phyloP scores from a whole-genome alignment of 2,113 vertebrate species.

The Mustela nigripes region DNA sequence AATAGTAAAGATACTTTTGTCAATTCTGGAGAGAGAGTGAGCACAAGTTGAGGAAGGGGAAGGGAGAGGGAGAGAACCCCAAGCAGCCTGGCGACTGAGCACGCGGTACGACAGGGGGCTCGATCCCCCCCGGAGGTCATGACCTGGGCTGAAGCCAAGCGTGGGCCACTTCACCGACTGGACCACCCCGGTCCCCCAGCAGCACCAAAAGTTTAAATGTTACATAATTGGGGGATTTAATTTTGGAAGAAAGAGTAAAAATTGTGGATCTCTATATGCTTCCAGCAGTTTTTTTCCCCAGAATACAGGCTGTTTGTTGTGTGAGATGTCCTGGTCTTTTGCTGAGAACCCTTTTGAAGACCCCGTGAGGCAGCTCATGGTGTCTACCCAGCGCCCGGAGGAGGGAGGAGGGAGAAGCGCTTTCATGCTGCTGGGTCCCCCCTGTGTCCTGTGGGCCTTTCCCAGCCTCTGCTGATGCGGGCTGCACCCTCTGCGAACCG shows the following conservation, averaged over 20 bases:
- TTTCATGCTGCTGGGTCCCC: background rate
- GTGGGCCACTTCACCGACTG: background rate
- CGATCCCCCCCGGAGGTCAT: background rate
- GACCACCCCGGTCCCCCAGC: background rate
- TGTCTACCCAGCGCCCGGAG: fast-evolving
- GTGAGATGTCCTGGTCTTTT: fast-evolving
- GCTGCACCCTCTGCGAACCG: background rate
- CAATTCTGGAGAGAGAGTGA: background rate
- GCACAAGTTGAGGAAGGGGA: background rate
- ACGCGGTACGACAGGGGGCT: fast-evolving
- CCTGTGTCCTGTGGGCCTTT: background rate
- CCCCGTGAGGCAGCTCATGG: fast-evolving
- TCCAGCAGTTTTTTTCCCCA: fast-evolving
- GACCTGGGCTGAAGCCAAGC: background rate
- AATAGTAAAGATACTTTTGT: background rate
- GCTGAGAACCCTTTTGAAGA: background rate
- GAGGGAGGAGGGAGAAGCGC: background rate
- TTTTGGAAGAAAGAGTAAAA: background rate
- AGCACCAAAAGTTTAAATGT: fast-evolving
- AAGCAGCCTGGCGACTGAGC: background rate
- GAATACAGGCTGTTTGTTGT: fast-evolving
- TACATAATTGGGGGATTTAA: fast-evolving
- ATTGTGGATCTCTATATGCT: fast-evolving
- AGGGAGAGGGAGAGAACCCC: background rate
- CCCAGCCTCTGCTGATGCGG: background rate